Base-by-base conservation (phyloP, 1,140 invertebrate genomes). In the Subanguina moxae region DNA sequence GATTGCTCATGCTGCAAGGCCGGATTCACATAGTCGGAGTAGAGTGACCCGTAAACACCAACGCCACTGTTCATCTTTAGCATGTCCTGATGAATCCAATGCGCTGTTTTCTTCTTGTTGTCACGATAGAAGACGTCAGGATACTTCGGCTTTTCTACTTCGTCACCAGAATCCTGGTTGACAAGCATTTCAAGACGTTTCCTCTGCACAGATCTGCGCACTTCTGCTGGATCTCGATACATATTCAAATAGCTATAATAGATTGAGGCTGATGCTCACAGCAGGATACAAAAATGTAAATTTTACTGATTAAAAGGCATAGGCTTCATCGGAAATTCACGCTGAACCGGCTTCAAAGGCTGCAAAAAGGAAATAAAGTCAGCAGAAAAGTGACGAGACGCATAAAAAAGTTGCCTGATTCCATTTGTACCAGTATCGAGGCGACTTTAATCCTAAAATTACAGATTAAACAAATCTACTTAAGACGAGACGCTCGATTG, bases 361-460 rank as follows among this genome's bases (percentile, higher is more conserved):
- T 86, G 48, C 15, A 15, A 52, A 52, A 5, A 7, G 17, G 17
- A 52, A 19, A 21, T 52, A 52, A 21, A 25, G 8, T 52, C 48
- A 52, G 11, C n/a, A n/a, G n/a, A n/a, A n/a, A 38, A 38, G 3
- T 38, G 11, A 38, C 11, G 32, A 3, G 3, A 38, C 1, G 17
- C 3, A 52, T 15, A 3, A 15, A 52, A 52, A 52, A 52, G 3
- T 25, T 21, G 17, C 48, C 48, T 52, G 83, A 15, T 89, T 88
- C 82, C 93, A 93, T 78, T 94, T 89, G 82, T 95, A 97, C 76
- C 93, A 91, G 84, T 89, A 97, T 15, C 88, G 84, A 77, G 90
- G 89, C 69, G 88, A 86, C 74, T 84, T 82, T 84, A 88, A 87
- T 52, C 87, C 87, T 89, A 67, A 59, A 79, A 83, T 78, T 76